Evolutionary conservation across 2,797 vertebrate genomes (phyloP).

Genomic region (Trachops cirrhosus): DNA sequence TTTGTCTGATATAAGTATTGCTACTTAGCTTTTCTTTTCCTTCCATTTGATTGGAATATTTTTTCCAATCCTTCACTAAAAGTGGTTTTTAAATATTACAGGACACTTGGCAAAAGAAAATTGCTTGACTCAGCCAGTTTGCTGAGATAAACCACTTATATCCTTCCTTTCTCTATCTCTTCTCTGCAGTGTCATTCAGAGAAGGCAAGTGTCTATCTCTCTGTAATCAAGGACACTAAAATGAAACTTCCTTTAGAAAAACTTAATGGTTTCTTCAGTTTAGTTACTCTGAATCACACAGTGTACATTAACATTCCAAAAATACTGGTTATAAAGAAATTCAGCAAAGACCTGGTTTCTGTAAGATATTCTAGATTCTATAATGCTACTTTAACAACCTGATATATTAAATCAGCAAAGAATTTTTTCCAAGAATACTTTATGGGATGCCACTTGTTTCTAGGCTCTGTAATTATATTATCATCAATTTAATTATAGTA

Average conservation of each 20-base stretch:
- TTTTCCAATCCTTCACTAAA: too few species aligned
- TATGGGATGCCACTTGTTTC: not conserved
- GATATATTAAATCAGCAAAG: not conserved
- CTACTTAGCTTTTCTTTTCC: too few species aligned
- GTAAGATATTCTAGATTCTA: not conserved
- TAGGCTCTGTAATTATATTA: not conserved
- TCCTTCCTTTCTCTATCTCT: not conserved
- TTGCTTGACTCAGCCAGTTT: not conserved
- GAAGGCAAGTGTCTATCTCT: not conserved
- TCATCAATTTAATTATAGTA: not conserved
- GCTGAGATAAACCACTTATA: not conserved
- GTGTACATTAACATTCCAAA: not conserved
- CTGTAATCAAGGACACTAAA: not conserved
- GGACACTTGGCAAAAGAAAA: slow-evolving; percentile 1
- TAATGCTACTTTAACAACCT: not conserved
- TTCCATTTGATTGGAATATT: too few species aligned
- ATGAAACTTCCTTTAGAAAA: slow-evolving; percentile 3
- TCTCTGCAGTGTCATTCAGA: not conserved
- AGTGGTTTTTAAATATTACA: not conserved
- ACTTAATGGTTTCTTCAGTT: not conserved
- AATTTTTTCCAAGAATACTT: slow-evolving; percentile 25
- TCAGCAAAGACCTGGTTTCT: not conserved
- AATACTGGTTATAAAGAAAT: not conserved
- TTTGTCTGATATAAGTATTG: too few species aligned
- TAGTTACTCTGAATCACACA: not conserved